Evolutionary conservation across 2,888 invertebrate species (phyloP).

Genomic region (Drosophila bunnanda): DNA sequence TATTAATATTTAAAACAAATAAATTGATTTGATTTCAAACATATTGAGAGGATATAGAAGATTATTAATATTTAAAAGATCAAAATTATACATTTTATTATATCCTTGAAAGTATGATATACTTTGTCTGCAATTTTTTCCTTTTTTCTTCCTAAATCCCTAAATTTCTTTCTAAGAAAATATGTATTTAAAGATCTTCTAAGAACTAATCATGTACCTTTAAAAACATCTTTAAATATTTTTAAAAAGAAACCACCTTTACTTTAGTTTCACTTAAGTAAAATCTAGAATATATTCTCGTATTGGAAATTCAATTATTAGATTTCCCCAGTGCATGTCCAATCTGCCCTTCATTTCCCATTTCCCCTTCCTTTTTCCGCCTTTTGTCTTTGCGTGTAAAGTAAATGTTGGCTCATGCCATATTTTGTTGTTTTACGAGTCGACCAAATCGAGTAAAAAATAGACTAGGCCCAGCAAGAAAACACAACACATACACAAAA

Average conservation of each 20-base stretch:
- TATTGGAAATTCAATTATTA: not conserved
- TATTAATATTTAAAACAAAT: no score
- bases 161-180: no score
- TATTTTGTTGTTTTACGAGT: slow-evolving; percentile 51
- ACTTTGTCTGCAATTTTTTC: no score
- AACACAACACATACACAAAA: slow-evolving; percentile 1
- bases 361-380: slow-evolving; percentile 17
- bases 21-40: no score
- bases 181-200: not conserved
- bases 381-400: slow-evolving; percentile 48
- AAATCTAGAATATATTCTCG: not conserved
- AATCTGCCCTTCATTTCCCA: slow-evolving; percentile 16
- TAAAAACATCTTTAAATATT: not conserved
- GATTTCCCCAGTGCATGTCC: slow-evolving; percentile 23
- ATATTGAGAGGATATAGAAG: no score
- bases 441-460: slow-evolving; percentile 27
- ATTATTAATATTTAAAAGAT: no score
- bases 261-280: not conserved
- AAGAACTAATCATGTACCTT: not conserved
- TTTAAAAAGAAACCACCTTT: not conserved
- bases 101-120: no score
- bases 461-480: slow-evolving; percentile 7
- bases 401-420: slow-evolving; percentile 47
- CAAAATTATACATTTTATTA: no score
- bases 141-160: no score